Evolutionary conservation across 2,113 vertebrate species (phyloP), one percentile per base, ranked within the genome.

Genomic region (Typhlomys cinereus): DNA sequence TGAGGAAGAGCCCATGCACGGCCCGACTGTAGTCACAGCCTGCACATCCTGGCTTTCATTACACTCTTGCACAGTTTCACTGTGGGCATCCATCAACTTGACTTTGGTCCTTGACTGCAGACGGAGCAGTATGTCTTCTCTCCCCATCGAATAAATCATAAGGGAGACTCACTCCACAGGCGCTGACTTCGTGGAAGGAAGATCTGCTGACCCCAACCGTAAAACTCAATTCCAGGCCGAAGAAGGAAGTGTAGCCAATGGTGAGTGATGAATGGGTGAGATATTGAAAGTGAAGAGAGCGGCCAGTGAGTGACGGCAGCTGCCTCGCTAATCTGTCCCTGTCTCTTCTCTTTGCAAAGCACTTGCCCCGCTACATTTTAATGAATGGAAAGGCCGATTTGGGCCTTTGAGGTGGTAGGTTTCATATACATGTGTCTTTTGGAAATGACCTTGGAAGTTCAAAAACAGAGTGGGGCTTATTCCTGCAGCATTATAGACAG

Each of bases 91-190:
- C n/a, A 66, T 95, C 94, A 78, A 44, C n/a, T 36, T 39, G 88
- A 87, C 71, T 91, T 85, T 34, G 64, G 85, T 73, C 90, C 80
- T 89, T 84, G 84, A 59, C 46, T 50, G 21, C 15, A 91, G 75
- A 94, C 87, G 67, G 80, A 96, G 73, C 83, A 75, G 64, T 36
- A 34, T 90, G n/a, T 81, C 84, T 91, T 94, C 57, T 73, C 81
- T 62, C 48, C 36, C 95, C 67, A 52, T 59, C 44, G 71, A 89
- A 95, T 95, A 94, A 97, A 95, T 95, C 76, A 87, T 86, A 25
- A 41, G 59, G 62, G 81, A 75, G 54, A 71, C 20, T 76, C 25
- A 71, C 20, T 76, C 25, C 12, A 46, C 23, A 71, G 50, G 78
- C 2, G 17, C 44, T 78, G 62, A 82, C 76, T 87, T 92, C 48